Evolutionary conservation across 1,140 invertebrate genomes (phyloP), one percentile per base, ranked within the genome.

Genomic region (Dendrolimus kikuchii): DNA sequence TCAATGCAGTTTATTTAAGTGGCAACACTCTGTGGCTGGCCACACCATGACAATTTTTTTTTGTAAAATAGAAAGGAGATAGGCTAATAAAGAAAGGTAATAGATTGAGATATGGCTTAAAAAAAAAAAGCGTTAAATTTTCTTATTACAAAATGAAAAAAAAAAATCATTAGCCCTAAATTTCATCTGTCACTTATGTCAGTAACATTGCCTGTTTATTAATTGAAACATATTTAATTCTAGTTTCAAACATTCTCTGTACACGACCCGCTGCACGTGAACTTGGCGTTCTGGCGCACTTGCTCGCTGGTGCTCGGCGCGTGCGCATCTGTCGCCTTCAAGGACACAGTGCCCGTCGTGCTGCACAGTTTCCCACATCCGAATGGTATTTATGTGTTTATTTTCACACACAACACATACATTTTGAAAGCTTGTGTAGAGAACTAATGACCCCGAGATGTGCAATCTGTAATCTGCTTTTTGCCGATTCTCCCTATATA

Each of bases 241-340:
- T 81, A 90, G 72, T 88, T 99, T n/a, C 76, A 95, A 48, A 92
- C 93, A 65, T 96, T 96, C 84, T 91, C 90, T 57, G 90, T 93
- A 40, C 82, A 91, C 1, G 90, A 95, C 57, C 90, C 90, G 1
- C 87, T 88, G 45, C 77, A 90, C 47, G 91, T 95, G 0, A 96
- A 96, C 59, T 90, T 91, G 72, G 93, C 94, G 0, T 99, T 97
- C 78, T 99, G 97, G 97, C 89, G 96, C 48, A 94, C 93, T 2
- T 97, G 96, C 81, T 97, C 95, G 1, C 92, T 98, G 62, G 86
- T 97, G 47, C 75, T 99, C 1, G 96, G 96, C 5, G 92, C 93
- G 43, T 90, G 95, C 9, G 88, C 93, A 5, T 90, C 93, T 46
- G 87, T 87, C 40, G 91, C 93, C 0, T 98, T 99, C 74, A 96